phyloP scores from a whole-genome alignment of 1,140 invertebrate genomes.

The Hormaphis cornu region DNA sequence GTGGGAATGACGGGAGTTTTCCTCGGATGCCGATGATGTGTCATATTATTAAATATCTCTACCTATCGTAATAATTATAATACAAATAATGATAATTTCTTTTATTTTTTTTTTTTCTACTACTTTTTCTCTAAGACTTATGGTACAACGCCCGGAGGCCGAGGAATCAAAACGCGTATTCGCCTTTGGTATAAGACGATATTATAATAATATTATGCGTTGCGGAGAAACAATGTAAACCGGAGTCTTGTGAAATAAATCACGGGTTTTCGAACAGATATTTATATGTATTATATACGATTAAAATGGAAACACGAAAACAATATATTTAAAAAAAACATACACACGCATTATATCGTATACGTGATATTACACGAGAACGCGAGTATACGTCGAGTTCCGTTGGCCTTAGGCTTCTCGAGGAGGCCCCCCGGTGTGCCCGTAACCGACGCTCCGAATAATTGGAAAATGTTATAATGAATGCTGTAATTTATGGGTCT shows the following conservation, averaged over 20 bases:
- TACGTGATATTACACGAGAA: neutral
- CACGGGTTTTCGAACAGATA: conserved; percentile 29
- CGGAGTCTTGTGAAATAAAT: conserved; percentile 29
- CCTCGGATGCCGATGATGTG: conserved; percentile 19
- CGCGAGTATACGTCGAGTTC: conserved; percentile 5
- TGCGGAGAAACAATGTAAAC: conserved; percentile 28
- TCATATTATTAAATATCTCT: conserved; percentile 32
- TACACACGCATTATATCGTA: neutral
- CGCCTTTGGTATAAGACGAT: conserved; percentile 20
- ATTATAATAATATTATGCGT: no score
- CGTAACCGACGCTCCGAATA: conserved; percentile 26
- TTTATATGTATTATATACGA: no score
- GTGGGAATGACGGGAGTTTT: conserved; percentile 31
- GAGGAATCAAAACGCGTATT: conserved; percentile 28
- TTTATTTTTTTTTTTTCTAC: neutral
- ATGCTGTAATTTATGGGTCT: conserved; percentile 28
- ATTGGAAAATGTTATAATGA: conserved; percentile 32
- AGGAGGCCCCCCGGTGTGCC: conserved; percentile 18
- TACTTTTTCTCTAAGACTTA: conserved; percentile 2
- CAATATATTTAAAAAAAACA: conserved; percentile 14
- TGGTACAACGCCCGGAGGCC: conserved; percentile 18
- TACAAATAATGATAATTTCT: conserved; percentile 12
- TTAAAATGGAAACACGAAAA: conserved; percentile 29
- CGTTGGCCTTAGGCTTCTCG: conserved; percentile 6
- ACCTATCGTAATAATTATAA: conserved; percentile 28